Percentiles rank a stretch among this genome's conserved stretches.
These are phyloP conservation scores for Gymnarchus niloticus DNA, from an alignment of 2,113 vertebrate genomes.

Conservation along the genomic window DNA sequence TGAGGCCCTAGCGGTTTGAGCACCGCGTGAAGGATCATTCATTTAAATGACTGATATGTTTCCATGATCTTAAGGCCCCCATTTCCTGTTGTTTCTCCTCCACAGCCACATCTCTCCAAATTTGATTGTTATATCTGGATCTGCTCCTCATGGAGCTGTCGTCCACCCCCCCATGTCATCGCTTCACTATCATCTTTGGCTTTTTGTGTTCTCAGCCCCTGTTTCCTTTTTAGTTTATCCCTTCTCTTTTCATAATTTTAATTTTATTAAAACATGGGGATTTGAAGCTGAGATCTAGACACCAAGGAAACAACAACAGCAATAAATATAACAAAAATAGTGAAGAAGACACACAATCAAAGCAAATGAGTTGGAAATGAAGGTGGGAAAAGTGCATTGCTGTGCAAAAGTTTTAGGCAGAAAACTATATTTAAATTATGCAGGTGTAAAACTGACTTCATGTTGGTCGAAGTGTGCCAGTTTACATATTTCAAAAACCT, in stretches of 20 bases:
- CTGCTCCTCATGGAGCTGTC: background rate
- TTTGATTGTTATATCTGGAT: conserved; percentile 19
- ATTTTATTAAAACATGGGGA: background rate
- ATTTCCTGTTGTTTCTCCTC: conserved; percentile 27
- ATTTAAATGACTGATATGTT: conserved; percentile 48
- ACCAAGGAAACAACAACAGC: background rate
- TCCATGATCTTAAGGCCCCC: conserved; percentile 29
- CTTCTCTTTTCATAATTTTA: background rate
- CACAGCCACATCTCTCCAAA: conserved; percentile 10
- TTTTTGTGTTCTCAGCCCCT: background rate
- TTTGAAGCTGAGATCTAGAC: background rate
- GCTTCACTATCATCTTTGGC: background rate
- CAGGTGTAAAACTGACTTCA: no score
- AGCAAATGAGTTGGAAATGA: background rate
- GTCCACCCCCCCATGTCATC: background rate
- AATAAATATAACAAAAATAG: background rate
- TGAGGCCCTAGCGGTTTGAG: conserved; percentile 39
- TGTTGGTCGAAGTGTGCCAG: no score
- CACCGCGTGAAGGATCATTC: conserved; percentile 40
- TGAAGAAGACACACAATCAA: background rate
- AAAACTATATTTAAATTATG: background rate
- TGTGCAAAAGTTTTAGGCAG: background rate
- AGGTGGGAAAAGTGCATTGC: background rate
- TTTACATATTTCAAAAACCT: no score
- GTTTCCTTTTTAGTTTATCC: background rate